Evolutionary conservation across 2,797 vertebrate genomes (phyloP).

Genomic region (Acestrorhynchus altus): DNA sequence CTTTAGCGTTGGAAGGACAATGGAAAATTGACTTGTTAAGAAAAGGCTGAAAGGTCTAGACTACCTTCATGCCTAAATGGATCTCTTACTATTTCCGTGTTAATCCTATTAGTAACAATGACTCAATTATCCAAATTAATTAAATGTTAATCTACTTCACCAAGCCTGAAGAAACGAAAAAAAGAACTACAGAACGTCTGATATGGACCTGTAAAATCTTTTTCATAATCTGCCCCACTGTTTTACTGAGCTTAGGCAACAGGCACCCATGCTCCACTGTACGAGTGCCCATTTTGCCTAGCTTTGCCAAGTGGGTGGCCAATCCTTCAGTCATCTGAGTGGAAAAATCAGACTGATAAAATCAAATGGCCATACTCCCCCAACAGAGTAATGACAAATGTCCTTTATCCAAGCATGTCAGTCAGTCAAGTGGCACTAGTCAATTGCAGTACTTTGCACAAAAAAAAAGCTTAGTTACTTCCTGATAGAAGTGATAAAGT

Average conservation of each 20-base stretch:
- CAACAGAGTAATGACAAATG: slow-evolving; percentile 27
- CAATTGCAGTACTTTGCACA: slow-evolving; percentile 30
- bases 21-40: neutral
- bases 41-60: neutral
- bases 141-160: slow-evolving; percentile 68
- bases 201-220: too few species aligned
- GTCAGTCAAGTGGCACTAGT: slow-evolving; percentile 16
- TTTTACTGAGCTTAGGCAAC: slow-evolving; percentile 1
- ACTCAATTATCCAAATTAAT: slow-evolving; percentile 66
- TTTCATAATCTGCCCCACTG: neutral
- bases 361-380: slow-evolving; percentile 17
- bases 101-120: slow-evolving; percentile 70
- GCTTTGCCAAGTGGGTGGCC: slow-evolving; percentile 40
- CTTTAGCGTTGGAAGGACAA: neutral
- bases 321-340: slow-evolving; percentile 5
- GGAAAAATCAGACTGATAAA: slow-evolving; percentile 24
- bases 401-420: slow-evolving; percentile 23
- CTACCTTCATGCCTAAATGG: slow-evolving; percentile 18
- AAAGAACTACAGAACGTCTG: slow-evolving; percentile 14
- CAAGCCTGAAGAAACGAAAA: slow-evolving; percentile 22
- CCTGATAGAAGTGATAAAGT: slow-evolving; percentile 44
- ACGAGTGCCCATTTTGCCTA: slow-evolving; percentile 25
- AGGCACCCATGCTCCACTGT: slow-evolving; percentile 3
- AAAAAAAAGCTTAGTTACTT: slow-evolving; percentile 24
- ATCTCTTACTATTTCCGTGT: neutral